Percentiles rank a stretch among this genome's conserved stretches.
These are phyloP conservation scores for Seriola quinqueradiata DNA, from an alignment of 2,113 vertebrate genomes.

Conservation along the genomic window DNA sequence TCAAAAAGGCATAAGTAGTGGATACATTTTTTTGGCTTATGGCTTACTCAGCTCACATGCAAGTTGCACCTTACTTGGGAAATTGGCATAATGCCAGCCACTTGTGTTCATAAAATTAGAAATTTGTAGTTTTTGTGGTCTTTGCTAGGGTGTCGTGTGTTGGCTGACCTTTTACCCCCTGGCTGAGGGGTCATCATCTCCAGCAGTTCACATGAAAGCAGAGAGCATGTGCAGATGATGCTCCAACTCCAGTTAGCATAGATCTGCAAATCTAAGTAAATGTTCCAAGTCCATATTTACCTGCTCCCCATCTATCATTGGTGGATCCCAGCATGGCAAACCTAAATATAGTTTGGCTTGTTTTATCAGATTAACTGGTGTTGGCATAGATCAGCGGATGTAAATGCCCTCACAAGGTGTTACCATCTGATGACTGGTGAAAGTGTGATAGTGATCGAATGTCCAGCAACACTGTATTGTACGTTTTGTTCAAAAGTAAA, in stretches of 20 bases:
- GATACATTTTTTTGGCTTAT: background rate
- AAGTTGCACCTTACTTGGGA: background rate
- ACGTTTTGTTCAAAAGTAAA: background rate
- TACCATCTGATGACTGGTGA: slow-evolving; percentile 67
- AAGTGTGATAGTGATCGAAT: background rate
- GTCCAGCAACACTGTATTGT: background rate
- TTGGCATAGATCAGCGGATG: slow-evolving; percentile 62
- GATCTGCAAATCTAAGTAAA: slow-evolving; percentile 11
- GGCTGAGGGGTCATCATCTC: slow-evolving; percentile 1
- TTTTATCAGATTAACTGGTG: slow-evolving; percentile 49
- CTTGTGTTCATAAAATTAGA: background rate
- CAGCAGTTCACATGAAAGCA: background rate
- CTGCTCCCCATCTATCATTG: background rate
- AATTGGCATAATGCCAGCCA: background rate
- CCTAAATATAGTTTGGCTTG: slow-evolving; percentile 57
- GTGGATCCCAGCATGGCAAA: slow-evolving; percentile 12
- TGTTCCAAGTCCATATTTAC: background rate
- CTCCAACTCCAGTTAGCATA: slow-evolving; percentile 25
- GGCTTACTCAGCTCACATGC: background rate
- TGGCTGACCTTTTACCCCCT: slow-evolving; percentile 6
- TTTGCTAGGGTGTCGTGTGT: slow-evolving; percentile 1
- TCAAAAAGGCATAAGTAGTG: background rate
- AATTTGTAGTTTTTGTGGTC: background rate
- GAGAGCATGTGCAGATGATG: background rate
- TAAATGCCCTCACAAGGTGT: slow-evolving; percentile 48